phyloP scores from a whole-genome alignment of 2,113 vertebrate species.

The Zapus hudsonius region DNA sequence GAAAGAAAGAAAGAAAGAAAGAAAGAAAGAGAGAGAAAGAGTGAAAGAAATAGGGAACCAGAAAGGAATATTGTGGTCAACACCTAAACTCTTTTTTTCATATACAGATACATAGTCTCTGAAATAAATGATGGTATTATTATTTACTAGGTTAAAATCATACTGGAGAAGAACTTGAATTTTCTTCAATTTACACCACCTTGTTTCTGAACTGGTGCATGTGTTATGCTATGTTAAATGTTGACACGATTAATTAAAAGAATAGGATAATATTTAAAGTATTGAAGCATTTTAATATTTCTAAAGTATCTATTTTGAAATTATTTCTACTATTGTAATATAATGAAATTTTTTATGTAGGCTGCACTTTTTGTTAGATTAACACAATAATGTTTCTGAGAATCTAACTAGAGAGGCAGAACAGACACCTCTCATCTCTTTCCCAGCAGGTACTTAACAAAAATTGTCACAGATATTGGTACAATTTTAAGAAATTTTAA shows the following conservation, averaged over 20 bases:
- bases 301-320: neutral
- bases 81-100: neutral
- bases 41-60: too few relatives aligned
- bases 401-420: neutral
- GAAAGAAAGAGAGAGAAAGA: too few relatives aligned
- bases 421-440: neutral
- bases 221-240: neutral
- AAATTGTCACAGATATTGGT: neutral
- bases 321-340: neutral
- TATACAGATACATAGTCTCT: neutral
- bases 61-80: neutral
- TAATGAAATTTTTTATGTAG: neutral
- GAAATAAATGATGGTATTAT: neutral
- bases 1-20: too few relatives aligned
- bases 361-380: neutral
- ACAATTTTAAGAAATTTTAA: neutral
- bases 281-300: neutral
- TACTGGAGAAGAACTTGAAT: neutral
- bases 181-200: neutral
- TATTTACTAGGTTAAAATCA: neutral
- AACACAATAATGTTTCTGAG: neutral
- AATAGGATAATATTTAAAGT: neutral
- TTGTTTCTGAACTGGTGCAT: neutral
- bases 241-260: neutral
- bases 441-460: neutral